Percentiles rank a stretch among this genome's conserved stretches.
Evolutionary conservation across 2,888 invertebrate genomes (phyloP).

Genomic region (Noctua janthina): DNA sequence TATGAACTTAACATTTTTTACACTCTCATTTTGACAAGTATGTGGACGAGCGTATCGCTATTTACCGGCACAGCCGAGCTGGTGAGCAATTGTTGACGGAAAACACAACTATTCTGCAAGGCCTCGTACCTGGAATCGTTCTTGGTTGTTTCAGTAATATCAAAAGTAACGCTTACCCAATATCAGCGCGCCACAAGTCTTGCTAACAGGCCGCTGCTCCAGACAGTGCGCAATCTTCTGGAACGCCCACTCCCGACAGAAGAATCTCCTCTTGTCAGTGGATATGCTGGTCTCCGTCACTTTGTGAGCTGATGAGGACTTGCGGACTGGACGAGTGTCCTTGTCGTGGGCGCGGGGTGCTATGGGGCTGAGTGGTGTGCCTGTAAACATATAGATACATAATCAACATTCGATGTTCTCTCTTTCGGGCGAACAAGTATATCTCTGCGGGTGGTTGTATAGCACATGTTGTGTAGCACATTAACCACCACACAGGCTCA

Average conservation of each 20-base stretch:
- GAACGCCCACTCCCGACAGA: conserved; percentile 98
- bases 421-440: background rate
- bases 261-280: conserved; percentile 93
- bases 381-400: conserved; percentile 65
- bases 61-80: background rate
- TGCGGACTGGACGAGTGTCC: conserved; percentile 83
- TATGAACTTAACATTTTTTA: conserved; percentile 65
- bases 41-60: background rate
- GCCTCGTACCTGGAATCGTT: background rate
- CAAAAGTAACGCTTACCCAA: conserved; percentile 89
- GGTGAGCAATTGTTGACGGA: background rate
- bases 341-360: conserved; percentile 76
- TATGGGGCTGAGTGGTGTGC: conserved; percentile 82
- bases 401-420: background rate
- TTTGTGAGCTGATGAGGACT: conserved; percentile 84
- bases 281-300: conserved; percentile 83
- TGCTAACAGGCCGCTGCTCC: conserved; percentile 96
- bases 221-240: conserved; percentile 97
- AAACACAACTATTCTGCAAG: background rate
- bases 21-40: background rate
- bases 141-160: background rate
- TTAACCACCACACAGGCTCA: background rate
- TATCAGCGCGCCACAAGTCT: conserved; percentile 96
- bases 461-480: too few relatives aligned
- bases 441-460: background rate